A percentile compares a stretch with the other conserved stretches of the same genome.
These are phyloP conservation scores for Cydia splendana DNA, from an alignment of 1,140 invertebrate genomes.

Conservation along the genomic window DNA sequence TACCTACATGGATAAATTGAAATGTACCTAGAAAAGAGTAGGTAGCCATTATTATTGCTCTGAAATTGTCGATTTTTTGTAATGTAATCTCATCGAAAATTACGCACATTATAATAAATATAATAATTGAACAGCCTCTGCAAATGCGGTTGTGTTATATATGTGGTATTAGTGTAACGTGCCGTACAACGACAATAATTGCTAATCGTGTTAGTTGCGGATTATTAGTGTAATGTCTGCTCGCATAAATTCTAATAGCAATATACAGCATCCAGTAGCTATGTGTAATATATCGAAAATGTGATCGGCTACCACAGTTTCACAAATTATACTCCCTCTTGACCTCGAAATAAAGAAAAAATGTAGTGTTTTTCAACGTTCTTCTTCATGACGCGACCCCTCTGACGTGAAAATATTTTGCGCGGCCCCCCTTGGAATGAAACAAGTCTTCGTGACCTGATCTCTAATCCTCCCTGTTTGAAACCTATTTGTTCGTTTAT, in stretches of 20 bases:
- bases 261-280: background rate
- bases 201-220: slow-evolving; percentile 2
- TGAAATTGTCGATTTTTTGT: too few relatives aligned
- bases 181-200: background rate
- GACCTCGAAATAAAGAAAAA: too few relatives aligned
- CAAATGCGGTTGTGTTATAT: background rate
- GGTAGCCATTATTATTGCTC: too few relatives aligned
- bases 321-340: background rate
- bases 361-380: too few relatives aligned
- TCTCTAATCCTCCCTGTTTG: too few relatives aligned
- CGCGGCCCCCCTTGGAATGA: too few relatives aligned
- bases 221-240: background rate
- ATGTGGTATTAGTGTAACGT: slow-evolving; percentile 2
- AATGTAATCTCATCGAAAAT: background rate
- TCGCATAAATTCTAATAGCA: background rate
- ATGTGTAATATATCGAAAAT: slow-evolving; percentile 1
- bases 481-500: too few relatives aligned
- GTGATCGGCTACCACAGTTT: background rate
- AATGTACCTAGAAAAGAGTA: too few relatives aligned
- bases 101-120: background rate
- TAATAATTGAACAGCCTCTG: background rate
- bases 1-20: background rate
- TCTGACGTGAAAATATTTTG: too few relatives aligned
- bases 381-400: too few relatives aligned
- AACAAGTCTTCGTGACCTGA: too few relatives aligned